Conservation (phyloP, 2,797 vertebrate genomes). For the Anabas testudineus region DNA sequence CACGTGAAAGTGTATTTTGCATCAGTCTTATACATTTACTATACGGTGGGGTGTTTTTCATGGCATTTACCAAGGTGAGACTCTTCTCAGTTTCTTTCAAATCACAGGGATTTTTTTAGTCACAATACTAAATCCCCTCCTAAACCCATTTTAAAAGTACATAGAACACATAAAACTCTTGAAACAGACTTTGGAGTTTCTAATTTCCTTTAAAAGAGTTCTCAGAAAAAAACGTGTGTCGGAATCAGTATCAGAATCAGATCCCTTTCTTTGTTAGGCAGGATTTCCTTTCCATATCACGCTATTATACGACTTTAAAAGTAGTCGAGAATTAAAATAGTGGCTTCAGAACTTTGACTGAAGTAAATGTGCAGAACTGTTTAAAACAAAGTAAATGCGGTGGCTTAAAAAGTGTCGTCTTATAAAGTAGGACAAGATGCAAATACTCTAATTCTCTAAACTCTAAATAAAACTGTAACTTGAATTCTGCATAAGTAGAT, state of each 20-base stretch:
- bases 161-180: background rate
- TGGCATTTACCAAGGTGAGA: background rate
- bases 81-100: background rate
- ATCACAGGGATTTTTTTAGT: background rate
- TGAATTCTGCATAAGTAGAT: background rate
- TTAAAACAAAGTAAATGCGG: too few species aligned
- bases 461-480: too few species aligned
- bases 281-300: background rate
- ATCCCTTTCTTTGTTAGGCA: background rate
- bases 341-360: background rate
- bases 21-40: background rate
- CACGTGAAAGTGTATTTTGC: background rate
- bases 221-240: slow-evolving; percentile 3
- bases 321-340: background rate
- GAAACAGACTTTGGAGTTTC: background rate
- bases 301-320: too few species aligned
- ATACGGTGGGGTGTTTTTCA: background rate
- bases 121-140: background rate
- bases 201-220: background rate
- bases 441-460: too few species aligned
- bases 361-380: too few species aligned
- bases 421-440: too few species aligned
- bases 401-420: too few species aligned
- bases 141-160: background rate
- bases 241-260: too few species aligned